phyloP scores from a whole-genome alignment of 35 echinoderm and acorn worm genomes.

The Apostichopus californicus region DNA sequence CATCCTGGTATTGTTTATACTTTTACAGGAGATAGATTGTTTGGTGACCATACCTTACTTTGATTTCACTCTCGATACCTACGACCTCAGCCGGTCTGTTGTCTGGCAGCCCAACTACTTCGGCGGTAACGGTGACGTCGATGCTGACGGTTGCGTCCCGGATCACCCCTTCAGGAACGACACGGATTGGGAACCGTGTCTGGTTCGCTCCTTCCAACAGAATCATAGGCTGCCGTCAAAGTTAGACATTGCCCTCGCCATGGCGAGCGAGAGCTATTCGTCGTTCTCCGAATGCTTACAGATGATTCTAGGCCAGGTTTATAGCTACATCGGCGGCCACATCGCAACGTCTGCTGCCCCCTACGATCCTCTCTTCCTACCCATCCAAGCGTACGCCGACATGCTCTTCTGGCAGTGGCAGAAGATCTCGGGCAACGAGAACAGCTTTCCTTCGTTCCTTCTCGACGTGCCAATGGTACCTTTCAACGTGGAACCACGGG shows the following conservation, averaged over 20 bases:
- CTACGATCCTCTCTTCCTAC: constrained; percentile 91
- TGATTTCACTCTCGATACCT: constrained; percentile 92
- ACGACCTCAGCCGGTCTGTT: constrained; percentile 78
- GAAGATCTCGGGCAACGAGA: constrained; percentile 50
- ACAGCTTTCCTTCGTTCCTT: constrained; percentile 66
- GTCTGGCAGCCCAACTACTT: constrained; percentile 98
- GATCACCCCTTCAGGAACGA: constrained; percentile 86
- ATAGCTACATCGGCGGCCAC: constrained; percentile 86
- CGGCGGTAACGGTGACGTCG: constrained; percentile 77
- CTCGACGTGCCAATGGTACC: constrained; percentile 76
- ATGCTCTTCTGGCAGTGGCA: constrained; percentile 98
- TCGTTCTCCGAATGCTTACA: constrained; percentile 82
- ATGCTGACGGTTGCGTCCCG: constrained; percentile 64
- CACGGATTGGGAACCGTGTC: constrained; percentile 75
- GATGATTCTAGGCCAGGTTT: constrained; percentile 84
- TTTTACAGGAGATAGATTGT: constrained; percentile 70
- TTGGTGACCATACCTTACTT: constrained; percentile 88
- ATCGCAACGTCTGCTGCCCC: constrained; percentile 79
- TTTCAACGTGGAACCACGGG: constrained; percentile 69
- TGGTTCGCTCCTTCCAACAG: constrained; percentile 64
- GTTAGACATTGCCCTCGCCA: constrained; percentile 82
- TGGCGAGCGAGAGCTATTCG: constrained; percentile 67
- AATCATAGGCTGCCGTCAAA: constrained; percentile 77
- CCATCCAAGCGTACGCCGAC: constrained; percentile 89
- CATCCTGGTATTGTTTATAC: too few species aligned